Conservation (phyloP, 2,888 invertebrate species). For the Pycnomerus fuliginosus region DNA sequence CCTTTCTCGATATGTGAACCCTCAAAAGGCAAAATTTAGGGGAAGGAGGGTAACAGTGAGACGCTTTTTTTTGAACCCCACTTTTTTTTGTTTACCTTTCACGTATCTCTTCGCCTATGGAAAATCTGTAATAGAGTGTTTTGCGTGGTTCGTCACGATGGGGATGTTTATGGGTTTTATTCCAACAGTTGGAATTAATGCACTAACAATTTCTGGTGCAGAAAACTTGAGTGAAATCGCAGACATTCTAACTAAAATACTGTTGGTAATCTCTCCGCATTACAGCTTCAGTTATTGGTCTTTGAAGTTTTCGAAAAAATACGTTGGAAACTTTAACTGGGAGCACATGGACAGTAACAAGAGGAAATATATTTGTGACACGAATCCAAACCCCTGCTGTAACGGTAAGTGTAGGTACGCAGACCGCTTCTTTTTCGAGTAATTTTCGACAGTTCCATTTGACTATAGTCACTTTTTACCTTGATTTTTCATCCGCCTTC, state of each 20-base stretch:
- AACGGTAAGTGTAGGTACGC: too few species aligned
- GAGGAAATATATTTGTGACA: conserved; percentile 26
- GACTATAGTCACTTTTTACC: too few species aligned
- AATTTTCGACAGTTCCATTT: too few species aligned
- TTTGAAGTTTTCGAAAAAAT: conserved; percentile 39
- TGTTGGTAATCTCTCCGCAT: conserved; percentile 42
- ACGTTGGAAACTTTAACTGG: conserved; percentile 45
- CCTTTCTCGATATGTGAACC: too few species aligned
- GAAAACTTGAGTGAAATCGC: conserved; percentile 33
- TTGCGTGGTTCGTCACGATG: conserved; percentile 41
- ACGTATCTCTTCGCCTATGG: conserved; percentile 62
- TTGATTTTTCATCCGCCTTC: too few species aligned
- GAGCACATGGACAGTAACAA: too few species aligned
- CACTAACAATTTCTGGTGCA: conserved; percentile 36
- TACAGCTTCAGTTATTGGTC: conserved; percentile 43
- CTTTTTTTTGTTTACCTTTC: conserved; percentile 64
- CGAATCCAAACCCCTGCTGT: conserved; percentile 44
- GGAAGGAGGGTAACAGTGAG: too few species aligned
- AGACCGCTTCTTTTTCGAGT: too few species aligned
- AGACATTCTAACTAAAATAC: conserved; percentile 31
- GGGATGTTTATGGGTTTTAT: conserved; percentile 44
- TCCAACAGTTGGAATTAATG: conserved; percentile 36
- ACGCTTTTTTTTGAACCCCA: too few species aligned
- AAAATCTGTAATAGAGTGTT: conserved; percentile 55
- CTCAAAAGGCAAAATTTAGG: too few species aligned